phyloP scores from a whole-genome alignment of 2,113 vertebrate genomes.

The Anoura caudifer region DNA sequence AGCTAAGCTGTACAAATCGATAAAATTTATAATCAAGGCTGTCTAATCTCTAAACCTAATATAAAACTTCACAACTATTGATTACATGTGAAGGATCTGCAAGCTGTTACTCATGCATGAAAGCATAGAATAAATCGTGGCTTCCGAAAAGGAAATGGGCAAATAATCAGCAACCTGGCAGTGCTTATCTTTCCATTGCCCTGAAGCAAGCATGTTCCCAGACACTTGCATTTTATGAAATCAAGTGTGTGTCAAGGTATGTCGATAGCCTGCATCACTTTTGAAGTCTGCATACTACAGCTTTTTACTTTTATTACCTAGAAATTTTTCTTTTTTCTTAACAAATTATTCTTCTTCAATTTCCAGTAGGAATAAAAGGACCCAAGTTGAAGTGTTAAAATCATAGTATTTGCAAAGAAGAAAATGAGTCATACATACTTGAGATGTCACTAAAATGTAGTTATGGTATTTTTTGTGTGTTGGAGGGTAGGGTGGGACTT shows the following conservation, averaged over 20 bases:
- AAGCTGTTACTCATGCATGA: conserved; percentile 83
- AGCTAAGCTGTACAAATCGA: conserved; percentile 84
- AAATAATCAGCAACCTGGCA: conserved; percentile 75
- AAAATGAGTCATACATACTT: not conserved
- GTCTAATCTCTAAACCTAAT: conserved; percentile 87
- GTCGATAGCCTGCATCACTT: conserved; percentile 54
- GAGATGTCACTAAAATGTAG: not conserved
- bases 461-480: not conserved
- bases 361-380: not conserved
- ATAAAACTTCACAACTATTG: conserved; percentile 84
- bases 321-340: conserved; percentile 51
- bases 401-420: not conserved
- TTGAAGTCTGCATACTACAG: conserved; percentile 54
- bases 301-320: conserved; percentile 68
- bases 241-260: conserved; percentile 21
- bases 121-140: conserved; percentile 78
- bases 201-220: conserved; percentile 35
- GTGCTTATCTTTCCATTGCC: conserved; percentile 65
- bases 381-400: not conserved
- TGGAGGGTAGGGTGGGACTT: not conserved
- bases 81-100: conserved; percentile 83
- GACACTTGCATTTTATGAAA: conserved; percentile 60
- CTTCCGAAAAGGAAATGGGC: conserved; percentile 74
- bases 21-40: conserved; percentile 88
- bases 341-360: not conserved